Evolutionary conservation across 2,113 vertebrate species (phyloP).

Genomic region (Scolopax mira): DNA sequence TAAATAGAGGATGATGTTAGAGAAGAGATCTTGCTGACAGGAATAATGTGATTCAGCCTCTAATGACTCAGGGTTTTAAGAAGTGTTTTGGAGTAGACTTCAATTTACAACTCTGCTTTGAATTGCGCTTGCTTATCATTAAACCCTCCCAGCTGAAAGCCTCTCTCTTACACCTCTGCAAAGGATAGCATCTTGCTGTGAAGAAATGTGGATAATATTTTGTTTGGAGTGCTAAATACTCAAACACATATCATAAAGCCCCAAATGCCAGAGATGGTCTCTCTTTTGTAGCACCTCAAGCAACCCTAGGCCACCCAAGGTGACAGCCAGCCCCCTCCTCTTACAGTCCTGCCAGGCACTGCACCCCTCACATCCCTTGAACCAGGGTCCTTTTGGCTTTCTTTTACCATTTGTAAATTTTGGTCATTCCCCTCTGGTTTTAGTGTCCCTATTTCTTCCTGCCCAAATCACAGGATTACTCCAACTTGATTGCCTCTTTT

Average conservation of each 20-base stretch:
- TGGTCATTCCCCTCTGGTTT: not conserved
- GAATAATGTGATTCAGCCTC: conserved; percentile 63
- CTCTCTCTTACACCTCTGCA: conserved; percentile 27
- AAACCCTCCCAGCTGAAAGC: conserved; percentile 25
- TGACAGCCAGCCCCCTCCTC: not conserved
- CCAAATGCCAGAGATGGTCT: not conserved
- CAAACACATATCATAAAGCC: not conserved
- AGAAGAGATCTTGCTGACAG: conserved; percentile 60
- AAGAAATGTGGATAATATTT: conserved; percentile 20
- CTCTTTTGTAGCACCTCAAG: not conserved
- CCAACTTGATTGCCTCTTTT: not conserved
- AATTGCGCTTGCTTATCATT: conserved; percentile 53
- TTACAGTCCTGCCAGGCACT: not conserved
- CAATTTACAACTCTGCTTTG: conserved; percentile 51
- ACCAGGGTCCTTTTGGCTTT: rapidly evolving
- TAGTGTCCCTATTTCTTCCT: not conserved
- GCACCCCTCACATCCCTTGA: not conserved
- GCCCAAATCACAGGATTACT: not conserved
- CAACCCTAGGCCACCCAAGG: conserved; percentile 1
- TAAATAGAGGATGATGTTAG: conserved; percentile 59
- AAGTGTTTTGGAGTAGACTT: conserved; percentile 59
- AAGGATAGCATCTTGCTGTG: conserved; percentile 7
- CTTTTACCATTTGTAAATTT: not conserved
- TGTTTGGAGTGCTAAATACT: conserved; percentile 10
- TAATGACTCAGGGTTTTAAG: conserved; percentile 68